Percentiles rank a stretch among this genome's conserved stretches.
These are phyloP conservation scores for Albula glossodonta DNA, from an alignment of 2,113 vertebrate genomes.

Conservation along the genomic window DNA sequence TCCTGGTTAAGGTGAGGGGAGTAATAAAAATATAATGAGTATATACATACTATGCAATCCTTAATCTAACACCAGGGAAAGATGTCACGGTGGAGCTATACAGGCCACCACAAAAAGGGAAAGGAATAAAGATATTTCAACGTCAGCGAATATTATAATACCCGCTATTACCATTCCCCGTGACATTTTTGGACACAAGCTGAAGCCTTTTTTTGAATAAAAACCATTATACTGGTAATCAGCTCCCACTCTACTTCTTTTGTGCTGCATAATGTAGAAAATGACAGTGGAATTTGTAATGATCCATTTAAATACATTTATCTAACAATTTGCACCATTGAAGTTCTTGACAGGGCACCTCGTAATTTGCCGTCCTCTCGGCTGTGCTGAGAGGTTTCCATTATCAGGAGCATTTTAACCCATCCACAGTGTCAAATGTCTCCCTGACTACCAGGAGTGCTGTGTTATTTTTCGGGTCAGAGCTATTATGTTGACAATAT, in stretches of 20 bases:
- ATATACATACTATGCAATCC: conserved; percentile 38
- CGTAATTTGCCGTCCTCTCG: neutral
- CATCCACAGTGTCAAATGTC: neutral
- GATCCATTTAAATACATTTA: conserved; percentile 23
- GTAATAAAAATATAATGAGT: neutral
- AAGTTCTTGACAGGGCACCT: conserved; percentile 4
- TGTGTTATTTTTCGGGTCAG: neutral
- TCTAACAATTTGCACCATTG: conserved; percentile 22
- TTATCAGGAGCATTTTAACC: neutral
- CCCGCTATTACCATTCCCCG: conserved; percentile 13
- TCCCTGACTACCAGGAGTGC: neutral
- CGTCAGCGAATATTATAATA: conserved; percentile 22
- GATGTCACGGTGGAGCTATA: neutral
- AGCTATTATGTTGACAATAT: neutral
- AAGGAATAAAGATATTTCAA: conserved; percentile 25
- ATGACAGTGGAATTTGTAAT: conserved; percentile 20
- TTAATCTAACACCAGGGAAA: conserved; percentile 45
- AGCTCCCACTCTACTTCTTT: neutral
- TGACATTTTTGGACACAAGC: conserved; percentile 2
- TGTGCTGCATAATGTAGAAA: conserved; percentile 23
- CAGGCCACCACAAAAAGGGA: neutral
- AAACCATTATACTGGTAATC: conserved; percentile 10
- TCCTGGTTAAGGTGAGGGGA: neutral
- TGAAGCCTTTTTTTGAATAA: neutral
- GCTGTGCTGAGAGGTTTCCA: neutral